phyloP scores from a whole-genome alignment of 2,888 invertebrate species.

The Lottia gigantea region DNA sequence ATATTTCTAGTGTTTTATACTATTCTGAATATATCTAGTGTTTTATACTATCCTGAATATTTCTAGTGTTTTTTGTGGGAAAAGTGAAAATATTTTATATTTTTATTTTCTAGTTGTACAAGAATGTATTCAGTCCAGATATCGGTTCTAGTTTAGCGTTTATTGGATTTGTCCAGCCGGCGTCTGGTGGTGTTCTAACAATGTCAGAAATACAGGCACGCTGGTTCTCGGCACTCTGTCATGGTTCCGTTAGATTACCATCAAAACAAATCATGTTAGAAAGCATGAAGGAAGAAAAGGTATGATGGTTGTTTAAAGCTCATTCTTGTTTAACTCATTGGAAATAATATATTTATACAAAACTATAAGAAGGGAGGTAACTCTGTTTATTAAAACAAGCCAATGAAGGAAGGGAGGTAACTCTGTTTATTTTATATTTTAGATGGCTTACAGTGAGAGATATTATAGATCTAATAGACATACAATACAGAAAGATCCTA shows the following conservation, averaged over 20 bases:
- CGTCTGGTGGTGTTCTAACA: slow-evolving; percentile 60
- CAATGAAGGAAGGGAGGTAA: no score
- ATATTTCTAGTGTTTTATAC: no score
- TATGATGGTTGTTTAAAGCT: slow-evolving; percentile 27
- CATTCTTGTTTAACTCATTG: no score
- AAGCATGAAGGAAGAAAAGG: slow-evolving; percentile 50
- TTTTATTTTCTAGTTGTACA: slow-evolving; percentile 55
- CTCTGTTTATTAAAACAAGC: no score
- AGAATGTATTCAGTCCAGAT: slow-evolving; percentile 61
- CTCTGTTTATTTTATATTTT: slow-evolving; percentile 8
- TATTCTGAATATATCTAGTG: no score
- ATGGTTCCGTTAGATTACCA: slow-evolving; percentile 50
- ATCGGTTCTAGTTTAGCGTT: slow-evolving; percentile 58
- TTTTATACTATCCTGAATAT: no score
- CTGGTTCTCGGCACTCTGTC: slow-evolving; percentile 61
- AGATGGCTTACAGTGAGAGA: slow-evolving; percentile 39
- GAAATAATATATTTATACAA: no score
- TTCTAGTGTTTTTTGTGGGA: no score
- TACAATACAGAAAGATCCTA: slow-evolving; percentile 62
- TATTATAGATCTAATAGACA: slow-evolving; percentile 59
- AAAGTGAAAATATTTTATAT: neutral
- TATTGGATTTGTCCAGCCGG: slow-evolving; percentile 65
- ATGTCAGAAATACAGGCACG: slow-evolving; percentile 64
- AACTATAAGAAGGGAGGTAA: no score
- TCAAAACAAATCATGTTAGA: slow-evolving; percentile 45